Conservation (phyloP, 2,888 invertebrate genomes). For the Drosophila lacicola region DNA sequence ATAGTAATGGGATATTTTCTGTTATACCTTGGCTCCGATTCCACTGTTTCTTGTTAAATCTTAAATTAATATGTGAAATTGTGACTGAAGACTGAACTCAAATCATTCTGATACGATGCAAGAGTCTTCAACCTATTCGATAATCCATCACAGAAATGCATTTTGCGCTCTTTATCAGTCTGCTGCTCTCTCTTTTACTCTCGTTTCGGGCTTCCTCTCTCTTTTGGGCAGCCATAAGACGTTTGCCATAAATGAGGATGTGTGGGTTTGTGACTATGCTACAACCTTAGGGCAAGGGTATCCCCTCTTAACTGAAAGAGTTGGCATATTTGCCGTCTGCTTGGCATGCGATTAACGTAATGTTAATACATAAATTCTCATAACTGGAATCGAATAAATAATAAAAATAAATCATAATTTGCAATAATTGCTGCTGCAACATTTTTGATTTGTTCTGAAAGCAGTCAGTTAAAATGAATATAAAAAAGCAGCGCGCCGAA, state of each 20-base stretch:
- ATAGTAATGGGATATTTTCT: no score
- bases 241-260: no score
- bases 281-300: not conserved
- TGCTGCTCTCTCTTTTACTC: not conserved
- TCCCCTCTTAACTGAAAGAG: not conserved
- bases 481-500: not conserved
- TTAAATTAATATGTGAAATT: not conserved
- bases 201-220: no score
- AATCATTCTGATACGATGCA: no score
- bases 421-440: slow-evolving; percentile 32
- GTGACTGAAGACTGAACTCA: no score
- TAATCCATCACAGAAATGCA: no score
- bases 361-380: slow-evolving; percentile 42
- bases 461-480: not conserved
- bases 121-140: not conserved
- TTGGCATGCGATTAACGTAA: slow-evolving; percentile 35
- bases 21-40: not conserved
- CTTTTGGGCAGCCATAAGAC: no score
- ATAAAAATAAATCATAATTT: slow-evolving; percentile 40
- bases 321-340: not conserved
- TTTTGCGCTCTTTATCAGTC: not conserved
- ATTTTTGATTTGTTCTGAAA: slow-evolving; percentile 12
- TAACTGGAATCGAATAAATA: slow-evolving; percentile 27
- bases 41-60: not conserved
- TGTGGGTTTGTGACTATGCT: slow-evolving; percentile 33